Evolutionary conservation across 2,888 invertebrate species (phyloP).

Genomic region (Dyspetes luteomarginatus): DNA sequence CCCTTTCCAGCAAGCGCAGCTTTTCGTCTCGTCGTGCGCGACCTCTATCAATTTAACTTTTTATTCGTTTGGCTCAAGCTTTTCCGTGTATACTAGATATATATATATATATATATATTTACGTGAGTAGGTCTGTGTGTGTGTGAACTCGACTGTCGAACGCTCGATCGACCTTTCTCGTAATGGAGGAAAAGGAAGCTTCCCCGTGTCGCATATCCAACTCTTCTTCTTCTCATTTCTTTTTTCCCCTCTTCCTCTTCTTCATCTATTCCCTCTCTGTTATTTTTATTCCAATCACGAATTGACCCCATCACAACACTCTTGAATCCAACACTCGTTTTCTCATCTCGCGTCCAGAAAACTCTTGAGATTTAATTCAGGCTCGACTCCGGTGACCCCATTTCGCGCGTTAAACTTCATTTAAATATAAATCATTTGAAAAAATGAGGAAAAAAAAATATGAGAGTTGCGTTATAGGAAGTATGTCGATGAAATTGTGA

Average conservation of each 20-base stretch:
- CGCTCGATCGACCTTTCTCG: constrained; percentile 66
- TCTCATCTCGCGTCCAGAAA: neutral
- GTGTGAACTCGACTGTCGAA: constrained; percentile 62
- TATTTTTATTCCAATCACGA: constrained; percentile 66
- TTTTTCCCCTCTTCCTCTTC: constrained; percentile 27
- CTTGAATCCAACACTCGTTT: neutral
- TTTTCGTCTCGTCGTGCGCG: constrained; percentile 36
- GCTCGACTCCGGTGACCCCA: neutral
- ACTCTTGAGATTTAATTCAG: neutral
- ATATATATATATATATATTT: constrained; percentile 30
- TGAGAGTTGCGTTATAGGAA: neutral
- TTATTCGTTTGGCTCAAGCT: constrained; percentile 66
- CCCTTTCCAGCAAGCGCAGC: constrained; percentile 9
- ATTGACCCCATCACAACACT: constrained; percentile 48
- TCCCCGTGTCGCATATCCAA: constrained; percentile 12
- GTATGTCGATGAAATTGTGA: neutral
- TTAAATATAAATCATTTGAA: neutral
- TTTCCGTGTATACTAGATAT: constrained; percentile 10
- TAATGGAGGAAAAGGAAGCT: constrained; percentile 20
- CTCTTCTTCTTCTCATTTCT: constrained; percentile 10
- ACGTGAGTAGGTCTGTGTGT: neutral
- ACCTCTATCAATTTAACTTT: constrained; percentile 76
- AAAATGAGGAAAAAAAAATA: neutral
- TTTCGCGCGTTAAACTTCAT: neutral
- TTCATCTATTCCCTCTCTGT: constrained; percentile 13